Conservation (phyloP, 30 jellyfish, hydroid and myxozoan species). For the Aurelia sp. region DNA sequence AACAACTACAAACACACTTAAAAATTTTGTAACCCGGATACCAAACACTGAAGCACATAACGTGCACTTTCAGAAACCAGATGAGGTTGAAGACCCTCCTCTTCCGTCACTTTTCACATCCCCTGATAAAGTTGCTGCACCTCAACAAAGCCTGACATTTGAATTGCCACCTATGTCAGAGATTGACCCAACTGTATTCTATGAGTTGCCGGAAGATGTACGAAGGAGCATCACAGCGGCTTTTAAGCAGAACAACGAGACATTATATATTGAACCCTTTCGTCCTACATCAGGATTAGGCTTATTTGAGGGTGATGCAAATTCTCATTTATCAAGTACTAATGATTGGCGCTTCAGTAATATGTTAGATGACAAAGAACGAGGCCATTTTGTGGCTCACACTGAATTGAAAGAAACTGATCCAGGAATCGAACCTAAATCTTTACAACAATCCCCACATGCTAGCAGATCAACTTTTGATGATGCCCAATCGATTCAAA, state of each 20-base stretch:
- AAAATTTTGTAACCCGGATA: constrained; percentile 9
- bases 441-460: no score
- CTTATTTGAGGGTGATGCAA: neutral
- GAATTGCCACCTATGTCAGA: constrained; percentile 79
- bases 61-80: neutral
- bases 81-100: constrained; percentile 52
- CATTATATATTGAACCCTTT: constrained; percentile 3
- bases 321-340: neutral
- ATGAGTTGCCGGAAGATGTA: constrained; percentile 75
- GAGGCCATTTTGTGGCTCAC: no score
- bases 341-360: no score
- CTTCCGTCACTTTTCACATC: constrained; percentile 56
- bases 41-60: neutral
- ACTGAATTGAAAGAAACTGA: no score
- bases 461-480: no score
- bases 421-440: no score
- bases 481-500: no score
- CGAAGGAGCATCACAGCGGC: constrained; percentile 41
- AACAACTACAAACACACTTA: neutral
- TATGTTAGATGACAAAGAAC: no score
- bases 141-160: neutral
- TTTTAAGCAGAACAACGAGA: constrained; percentile 37
- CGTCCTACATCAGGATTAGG: neutral
- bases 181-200: constrained; percentile 69
- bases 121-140: constrained; percentile 1